Conservation (phyloP, 2,888 invertebrate species). For the Tetranychus piercei region DNA sequence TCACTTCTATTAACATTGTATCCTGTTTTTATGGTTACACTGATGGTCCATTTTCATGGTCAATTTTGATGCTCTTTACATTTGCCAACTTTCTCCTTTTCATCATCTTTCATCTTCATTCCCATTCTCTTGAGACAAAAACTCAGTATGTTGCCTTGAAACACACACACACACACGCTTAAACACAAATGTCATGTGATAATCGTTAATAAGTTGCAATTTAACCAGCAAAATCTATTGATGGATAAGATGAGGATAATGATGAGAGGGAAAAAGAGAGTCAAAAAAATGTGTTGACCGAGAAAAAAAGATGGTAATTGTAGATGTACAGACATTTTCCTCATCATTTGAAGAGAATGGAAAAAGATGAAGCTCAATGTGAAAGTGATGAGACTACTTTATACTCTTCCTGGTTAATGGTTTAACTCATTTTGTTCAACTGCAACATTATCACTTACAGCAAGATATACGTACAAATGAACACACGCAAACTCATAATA, state of each 20-base stretch:
- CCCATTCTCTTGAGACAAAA: not conserved
- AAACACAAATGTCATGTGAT: not conserved
- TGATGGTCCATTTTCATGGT: not conserved
- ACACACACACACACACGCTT: not conserved
- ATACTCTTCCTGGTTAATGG: not conserved
- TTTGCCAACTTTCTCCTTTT: not conserved
- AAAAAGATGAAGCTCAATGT: not conserved
- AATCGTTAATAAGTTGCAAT: not conserved
- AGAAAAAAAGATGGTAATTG: not conserved
- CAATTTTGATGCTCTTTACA: not conserved
- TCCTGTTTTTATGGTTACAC: not conserved
- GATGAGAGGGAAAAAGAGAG: not conserved
- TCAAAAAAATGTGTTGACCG: not conserved
- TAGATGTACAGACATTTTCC: not conserved
- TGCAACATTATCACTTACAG: not conserved
- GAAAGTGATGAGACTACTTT: not conserved
- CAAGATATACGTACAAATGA: not conserved
- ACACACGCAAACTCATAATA: not conserved
- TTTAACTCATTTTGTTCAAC: not conserved
- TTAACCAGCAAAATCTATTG: not conserved
- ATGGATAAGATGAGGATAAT: not conserved
- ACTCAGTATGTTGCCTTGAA: not conserved
- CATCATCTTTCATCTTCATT: not conserved
- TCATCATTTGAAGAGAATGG: not conserved
- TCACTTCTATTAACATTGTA: not conserved